Base-by-base conservation (phyloP, 2,888 invertebrate genomes). In the Cantharis lateralis region DNA sequence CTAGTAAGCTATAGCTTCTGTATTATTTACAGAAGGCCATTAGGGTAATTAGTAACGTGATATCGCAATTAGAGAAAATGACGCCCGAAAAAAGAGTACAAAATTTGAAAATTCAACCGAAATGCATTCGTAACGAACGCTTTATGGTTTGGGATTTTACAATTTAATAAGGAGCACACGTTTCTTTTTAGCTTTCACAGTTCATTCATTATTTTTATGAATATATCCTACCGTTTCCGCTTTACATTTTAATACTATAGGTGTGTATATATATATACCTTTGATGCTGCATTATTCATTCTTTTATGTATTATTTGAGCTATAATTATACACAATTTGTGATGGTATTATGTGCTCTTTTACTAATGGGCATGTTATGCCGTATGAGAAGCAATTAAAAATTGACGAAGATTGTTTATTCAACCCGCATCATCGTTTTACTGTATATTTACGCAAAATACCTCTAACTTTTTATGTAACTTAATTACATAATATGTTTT, bases 41-140 rank as follows among this genome's bases (percentile, higher is more conserved):
- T 85, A 85, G 83, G 83, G 84, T 85, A 85, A 85, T 85, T 85
- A 85, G 85, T 85, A 85, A 85, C 83, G 83, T 81, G 84, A 85
- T 85, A 84, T 82, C 72, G 82, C 84, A 84, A 84, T 85, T 85
- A 83, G 81, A 78, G 82, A 81, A 81, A 82, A 83, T 83, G 84
- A 83, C 84, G 81, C 81, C 81, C 81, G 77, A 80, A 82, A 82
- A 82, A 83, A 76, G 63, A 63, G 63, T 15, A 63, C 15, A 63
- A 18, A 64, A 28, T 28, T 28, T 28, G 26, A 28, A 28, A 28
- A 66, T 15, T 66, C n/a, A 66, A 75, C 76, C 72, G 77, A 80
- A 79, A 80, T 80, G 81, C 80, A 80, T 81, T 80, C 79, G 77
- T 78, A 81, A 81, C 77, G 80, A 81, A 81, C 80, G 76, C 76